Conservation (phyloP, 1,140 invertebrate species). For the Lanistes nyassanus region DNA sequence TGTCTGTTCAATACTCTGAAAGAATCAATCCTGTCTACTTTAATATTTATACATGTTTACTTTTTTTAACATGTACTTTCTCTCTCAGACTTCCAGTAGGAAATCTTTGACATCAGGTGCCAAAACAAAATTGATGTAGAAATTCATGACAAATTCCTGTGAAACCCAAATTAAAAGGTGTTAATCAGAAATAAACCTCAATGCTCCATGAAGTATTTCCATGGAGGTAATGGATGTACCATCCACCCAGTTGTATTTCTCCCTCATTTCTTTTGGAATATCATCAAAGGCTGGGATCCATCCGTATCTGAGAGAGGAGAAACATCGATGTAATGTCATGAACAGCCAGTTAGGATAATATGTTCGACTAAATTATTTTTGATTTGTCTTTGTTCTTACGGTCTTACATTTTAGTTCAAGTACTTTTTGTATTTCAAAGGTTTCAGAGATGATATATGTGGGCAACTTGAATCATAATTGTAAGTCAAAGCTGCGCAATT, state of each 20-base stretch:
- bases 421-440: not conserved
- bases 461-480: too few relatives aligned
- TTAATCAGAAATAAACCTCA: conserved; percentile 39
- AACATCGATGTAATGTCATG: not conserved
- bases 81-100: too few relatives aligned
- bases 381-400: not conserved
- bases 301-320: conserved; percentile 54
- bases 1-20: too few relatives aligned
- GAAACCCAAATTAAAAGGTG: too few relatives aligned
- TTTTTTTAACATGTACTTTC: too few relatives aligned
- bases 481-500: too few relatives aligned
- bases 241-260: conserved; percentile 60
- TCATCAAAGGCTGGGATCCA: conserved; percentile 59
- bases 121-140: too few relatives aligned
- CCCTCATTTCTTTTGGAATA: conserved; percentile 47
- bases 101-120: too few relatives aligned
- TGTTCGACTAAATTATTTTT: not conserved
- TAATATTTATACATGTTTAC: too few relatives aligned
- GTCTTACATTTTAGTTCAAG: not conserved
- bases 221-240: conserved; percentile 64
- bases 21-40: too few relatives aligned
- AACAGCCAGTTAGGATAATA: not conserved
- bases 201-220: conserved; percentile 65
- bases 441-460: too few relatives aligned
- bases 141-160: too few relatives aligned